Percentiles rank a stretch among this genome's conserved stretches.
phyloP scores from a whole-genome alignment of 2,888 invertebrate species.

The Dicranocentrus wangi region DNA sequence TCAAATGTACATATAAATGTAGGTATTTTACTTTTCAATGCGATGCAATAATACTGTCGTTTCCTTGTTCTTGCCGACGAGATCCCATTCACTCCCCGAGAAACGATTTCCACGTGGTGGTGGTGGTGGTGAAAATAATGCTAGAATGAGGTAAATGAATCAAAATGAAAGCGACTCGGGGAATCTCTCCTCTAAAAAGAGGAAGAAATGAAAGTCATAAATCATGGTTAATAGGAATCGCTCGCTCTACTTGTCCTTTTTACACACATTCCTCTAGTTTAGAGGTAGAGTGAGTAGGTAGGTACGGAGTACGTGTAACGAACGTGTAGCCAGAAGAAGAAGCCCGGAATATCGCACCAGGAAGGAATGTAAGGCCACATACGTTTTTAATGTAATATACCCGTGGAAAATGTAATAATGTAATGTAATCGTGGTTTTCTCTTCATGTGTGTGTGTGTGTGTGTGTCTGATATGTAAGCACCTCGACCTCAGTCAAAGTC shows the following conservation, averaged over 20 bases:
- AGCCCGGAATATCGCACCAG: too few species aligned
- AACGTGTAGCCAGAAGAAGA: not conserved
- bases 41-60: slow-evolving; percentile 8
- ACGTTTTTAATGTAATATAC: slow-evolving; percentile 11
- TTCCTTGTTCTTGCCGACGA: slow-evolving; percentile 27
- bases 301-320: not conserved
- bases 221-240: slow-evolving; percentile 71
- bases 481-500: slow-evolving; percentile 41
- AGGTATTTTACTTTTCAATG: not conserved
- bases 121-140: slow-evolving; percentile 41
- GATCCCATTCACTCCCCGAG: slow-evolving; percentile 2
- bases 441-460: too few species aligned
- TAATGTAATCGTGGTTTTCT: not conserved
- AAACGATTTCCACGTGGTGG: slow-evolving; percentile 52
- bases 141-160: slow-evolving; percentile 57
- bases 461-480: slow-evolving; percentile 39
- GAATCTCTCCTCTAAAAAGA: slow-evolving; percentile 51
- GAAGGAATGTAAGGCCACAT: too few species aligned
- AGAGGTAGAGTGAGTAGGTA: too few species aligned
- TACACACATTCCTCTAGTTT: slow-evolving; percentile 2
- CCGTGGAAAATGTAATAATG: slow-evolving; percentile 26
- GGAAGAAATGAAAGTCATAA: slow-evolving; percentile 71
- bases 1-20: not conserved
- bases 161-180: slow-evolving; percentile 53
- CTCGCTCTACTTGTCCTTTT: slow-evolving; percentile 67